Base-by-base conservation (phyloP, 1,140 invertebrate species). In the Lethrus apterus region DNA sequence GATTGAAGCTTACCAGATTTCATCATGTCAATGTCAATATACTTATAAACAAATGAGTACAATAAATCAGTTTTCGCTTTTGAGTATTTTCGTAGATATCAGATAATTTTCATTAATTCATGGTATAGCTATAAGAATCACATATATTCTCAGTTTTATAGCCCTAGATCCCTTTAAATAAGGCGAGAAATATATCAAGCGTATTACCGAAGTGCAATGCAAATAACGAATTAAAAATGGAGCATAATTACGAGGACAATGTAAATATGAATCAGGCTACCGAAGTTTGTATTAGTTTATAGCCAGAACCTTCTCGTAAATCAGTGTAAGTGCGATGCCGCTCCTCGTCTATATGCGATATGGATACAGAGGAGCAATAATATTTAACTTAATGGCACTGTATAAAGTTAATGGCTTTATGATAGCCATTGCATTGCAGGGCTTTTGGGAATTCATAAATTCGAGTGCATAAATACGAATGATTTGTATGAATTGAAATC, bases 371-470 rank as follows among this genome's bases (percentile, higher is more conserved):
- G 24, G 26, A 53, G 51, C 45, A 50, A 53, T 56, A 56, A 56
- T 56, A 56, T 56, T 56, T 54, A 48, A 53, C 42, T 52, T 56
- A 53, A 56, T 56, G 51, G 48, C 54, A 50, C 48, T 46, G 46
- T 50, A 56, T 56, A 53, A 45, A 56, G 47, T 51, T 56, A 53
- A 56, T 57, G 49, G 48, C 45, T 52, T 54, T 53, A 55, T 59
- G 53, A 59, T 57, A 52, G 46, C 53, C 48, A 55, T 55, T 52
- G 47, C 52, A 29, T 40, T 51, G 36, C 19, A 32, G 38, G 44
- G 31, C 36, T 54, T 51, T 44, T 35, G 48, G 51, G 51, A 49
- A 50, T 44, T 46, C 50, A 44, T 48, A 44, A 43, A 34, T n/a
- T n/a, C 17, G 36, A 21, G 24, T 29, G 46, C 46, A 32, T 41